Conservation (phyloP, 2,797 vertebrate genomes). For the Hirundo rustica region DNA sequence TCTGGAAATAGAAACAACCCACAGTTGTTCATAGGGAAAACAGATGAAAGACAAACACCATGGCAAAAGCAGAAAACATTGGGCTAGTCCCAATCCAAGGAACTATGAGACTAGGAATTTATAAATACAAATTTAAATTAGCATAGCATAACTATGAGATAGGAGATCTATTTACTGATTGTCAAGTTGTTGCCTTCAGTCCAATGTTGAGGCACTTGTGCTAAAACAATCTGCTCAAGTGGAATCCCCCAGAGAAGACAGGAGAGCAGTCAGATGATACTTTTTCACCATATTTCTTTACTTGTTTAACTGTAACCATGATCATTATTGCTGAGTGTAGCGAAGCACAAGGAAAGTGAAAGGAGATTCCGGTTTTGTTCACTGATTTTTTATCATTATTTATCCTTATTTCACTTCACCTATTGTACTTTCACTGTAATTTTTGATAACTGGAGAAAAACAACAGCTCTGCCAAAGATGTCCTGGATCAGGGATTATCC, state of each 20-base stretch:
- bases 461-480: not conserved
- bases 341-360: not conserved
- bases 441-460: not conserved
- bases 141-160: not conserved
- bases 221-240: not conserved
- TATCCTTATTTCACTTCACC: not conserved
- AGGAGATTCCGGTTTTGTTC: not conserved
- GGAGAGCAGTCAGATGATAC: not conserved
- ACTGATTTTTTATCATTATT: not conserved
- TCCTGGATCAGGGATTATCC: not conserved
- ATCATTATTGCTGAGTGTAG: not conserved
- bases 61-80: not conserved
- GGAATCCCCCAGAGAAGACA: not conserved
- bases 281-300: not conserved
- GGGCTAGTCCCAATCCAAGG: not conserved
- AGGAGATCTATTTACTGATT: not conserved
- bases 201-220: not conserved
- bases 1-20: not conserved
- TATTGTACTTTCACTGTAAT: not conserved
- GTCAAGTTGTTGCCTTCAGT: not conserved
- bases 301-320: not conserved
- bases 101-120: not conserved
- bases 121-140: not conserved
- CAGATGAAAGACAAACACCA: not conserved
- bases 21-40: not conserved